A percentile compares a stretch with the other conserved stretches of the same genome.
These are phyloP conservation scores for Aspidiotus destructor DNA, from an alignment of 2,888 invertebrate species.

Conservation along the genomic window DNA sequence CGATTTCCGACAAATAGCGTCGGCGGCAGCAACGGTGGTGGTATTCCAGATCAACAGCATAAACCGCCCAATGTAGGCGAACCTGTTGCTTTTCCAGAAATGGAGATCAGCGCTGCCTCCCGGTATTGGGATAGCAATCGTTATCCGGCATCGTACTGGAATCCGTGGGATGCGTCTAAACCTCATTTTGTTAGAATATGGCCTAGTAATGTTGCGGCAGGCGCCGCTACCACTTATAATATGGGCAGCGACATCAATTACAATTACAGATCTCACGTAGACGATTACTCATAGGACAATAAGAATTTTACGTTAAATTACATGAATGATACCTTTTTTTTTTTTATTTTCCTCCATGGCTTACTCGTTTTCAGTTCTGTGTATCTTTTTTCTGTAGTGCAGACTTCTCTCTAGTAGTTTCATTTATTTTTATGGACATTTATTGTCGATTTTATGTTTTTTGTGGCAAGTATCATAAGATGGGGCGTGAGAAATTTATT, in stretches of 20 bases:
- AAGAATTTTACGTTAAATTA: too few species aligned
- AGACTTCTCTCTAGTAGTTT: too few species aligned
- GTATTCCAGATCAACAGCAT: neutral
- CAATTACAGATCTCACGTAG: neutral
- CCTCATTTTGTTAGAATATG: constrained; percentile 3
- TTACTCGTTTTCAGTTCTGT: too few species aligned
- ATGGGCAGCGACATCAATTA: neutral
- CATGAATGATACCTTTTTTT: too few species aligned
- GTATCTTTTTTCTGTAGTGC: too few species aligned
- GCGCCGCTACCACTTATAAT: neutral
- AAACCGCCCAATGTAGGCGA: neutral
- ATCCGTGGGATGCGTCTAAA: neutral
- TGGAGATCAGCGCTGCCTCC: neutral
- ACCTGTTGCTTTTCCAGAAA: neutral
- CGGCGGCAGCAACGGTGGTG: neutral
- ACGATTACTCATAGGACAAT: neutral
- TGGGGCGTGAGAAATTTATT: too few species aligned
- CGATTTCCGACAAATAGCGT: constrained; percentile 5
- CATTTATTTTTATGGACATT: too few species aligned
- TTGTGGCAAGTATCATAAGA: too few species aligned
- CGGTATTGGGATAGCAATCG: constrained; percentile 11
- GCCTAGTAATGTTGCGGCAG: constrained; percentile 2
- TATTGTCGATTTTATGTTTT: too few species aligned
- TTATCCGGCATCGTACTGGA: neutral
- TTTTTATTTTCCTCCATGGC: too few species aligned